A percentile compares a stretch with the other conserved stretches of the same genome.
Conservation (phyloP, 2,797 vertebrate species). For the Sciurus carolinensis region DNA sequence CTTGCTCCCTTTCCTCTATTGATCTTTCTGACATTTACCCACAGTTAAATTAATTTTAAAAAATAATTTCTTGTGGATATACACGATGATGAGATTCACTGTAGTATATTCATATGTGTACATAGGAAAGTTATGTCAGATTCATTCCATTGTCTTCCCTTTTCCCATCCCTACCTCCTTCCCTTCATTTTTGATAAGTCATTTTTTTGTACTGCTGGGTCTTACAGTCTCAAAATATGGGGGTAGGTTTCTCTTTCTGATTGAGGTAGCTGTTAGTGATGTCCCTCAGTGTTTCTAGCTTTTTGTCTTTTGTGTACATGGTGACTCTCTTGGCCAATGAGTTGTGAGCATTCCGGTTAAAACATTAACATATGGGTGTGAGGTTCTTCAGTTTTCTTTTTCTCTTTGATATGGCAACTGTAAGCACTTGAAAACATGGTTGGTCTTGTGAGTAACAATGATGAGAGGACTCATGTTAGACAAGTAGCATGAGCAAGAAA, state of each 20-base stretch:
- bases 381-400: neutral
- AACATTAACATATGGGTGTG: neutral
- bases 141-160: too few relatives aligned
- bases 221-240: neutral
- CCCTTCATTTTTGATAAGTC: neutral
- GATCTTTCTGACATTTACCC: too few relatives aligned
- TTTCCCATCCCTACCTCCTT: too few relatives aligned
- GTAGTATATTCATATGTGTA: too few relatives aligned
- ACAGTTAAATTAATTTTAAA: too few relatives aligned
- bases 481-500: neutral
- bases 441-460: neutral
- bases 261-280: neutral
- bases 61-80: too few relatives aligned
- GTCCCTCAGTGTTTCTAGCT: neutral
- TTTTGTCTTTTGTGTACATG: neutral
- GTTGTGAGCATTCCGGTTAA: conserved; percentile 26
- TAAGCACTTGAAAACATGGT: neutral
- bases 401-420: neutral
- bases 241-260: conserved; percentile 29
- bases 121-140: too few relatives aligned
- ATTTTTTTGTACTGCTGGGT: neutral
- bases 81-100: too few relatives aligned
- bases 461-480: neutral
- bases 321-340: neutral
- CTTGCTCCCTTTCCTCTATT: too few relatives aligned